Conservation (phyloP, 2,888 invertebrate genomes). For the Drosophila ochracea region DNA sequence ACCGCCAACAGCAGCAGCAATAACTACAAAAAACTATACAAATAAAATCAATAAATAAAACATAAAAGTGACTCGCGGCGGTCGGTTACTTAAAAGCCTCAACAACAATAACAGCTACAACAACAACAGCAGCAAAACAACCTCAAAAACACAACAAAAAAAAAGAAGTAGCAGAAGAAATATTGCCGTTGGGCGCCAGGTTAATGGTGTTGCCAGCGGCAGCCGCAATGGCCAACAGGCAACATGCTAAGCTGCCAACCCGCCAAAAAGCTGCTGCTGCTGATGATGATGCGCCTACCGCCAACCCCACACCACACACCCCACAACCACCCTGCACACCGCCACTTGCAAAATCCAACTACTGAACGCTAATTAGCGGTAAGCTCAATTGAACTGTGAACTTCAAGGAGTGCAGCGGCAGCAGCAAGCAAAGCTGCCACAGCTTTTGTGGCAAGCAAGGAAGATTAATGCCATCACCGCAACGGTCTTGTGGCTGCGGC, state of each 20-base stretch:
- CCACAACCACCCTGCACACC: background rate
- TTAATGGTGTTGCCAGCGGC: conserved; percentile 47
- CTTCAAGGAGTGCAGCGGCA: conserved; percentile 44
- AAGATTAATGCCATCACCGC: conserved; percentile 50
- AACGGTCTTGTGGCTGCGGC: conserved; percentile 26
- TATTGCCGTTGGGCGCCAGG: conserved; percentile 50
- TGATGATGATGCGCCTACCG: conserved; percentile 3
- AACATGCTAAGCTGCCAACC: conserved; percentile 7
- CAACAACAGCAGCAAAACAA: background rate
- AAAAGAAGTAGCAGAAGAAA: conserved; percentile 13
- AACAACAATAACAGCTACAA: conserved; percentile 1
- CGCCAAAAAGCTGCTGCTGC: background rate
- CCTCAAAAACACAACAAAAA: background rate
- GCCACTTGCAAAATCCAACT: background rate
- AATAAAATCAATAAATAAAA: conserved; percentile 77
- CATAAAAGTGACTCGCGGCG: conserved; percentile 67
- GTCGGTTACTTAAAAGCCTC: conserved; percentile 67
- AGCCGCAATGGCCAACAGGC: conserved; percentile 19
- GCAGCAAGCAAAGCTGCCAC: conserved; percentile 13
- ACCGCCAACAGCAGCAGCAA: conserved; percentile 2
- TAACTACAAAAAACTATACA: conserved; percentile 39
- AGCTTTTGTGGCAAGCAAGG: conserved; percentile 24
- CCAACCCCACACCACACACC: background rate
- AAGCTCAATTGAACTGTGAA: conserved; percentile 76
- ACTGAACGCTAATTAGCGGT: conserved; percentile 68